Evolutionary conservation across 2,888 invertebrate species (phyloP), one percentile per base, ranked within the genome.

Genomic region (Caenorhabditis wallacei): DNA sequence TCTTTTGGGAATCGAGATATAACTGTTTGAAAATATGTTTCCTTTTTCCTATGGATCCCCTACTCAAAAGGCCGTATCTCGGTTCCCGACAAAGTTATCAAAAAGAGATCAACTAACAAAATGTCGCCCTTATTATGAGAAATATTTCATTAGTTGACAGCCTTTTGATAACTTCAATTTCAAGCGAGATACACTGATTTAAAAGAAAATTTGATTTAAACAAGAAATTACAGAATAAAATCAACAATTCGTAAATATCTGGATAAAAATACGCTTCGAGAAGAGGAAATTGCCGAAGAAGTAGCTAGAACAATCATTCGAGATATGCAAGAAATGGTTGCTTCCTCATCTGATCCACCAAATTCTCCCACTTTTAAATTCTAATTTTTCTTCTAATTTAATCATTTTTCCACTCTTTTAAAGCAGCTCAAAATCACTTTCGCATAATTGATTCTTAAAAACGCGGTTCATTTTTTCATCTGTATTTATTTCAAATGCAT

Each of bases 271-370:
- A 56, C 78, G 0, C 71, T 89, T 4, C 75, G 85, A 79, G 90
- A 97, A 93, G 97, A 98, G 93, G 97, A 97, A 93, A 95, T 97
- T 94, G 98, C 98, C 5, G 96, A 97, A 95, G 96, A 97, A 93
- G 96, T 97, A 85, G 97, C 98, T 30, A 96, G 96, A 93, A 97
- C 97, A 96, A 98, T 98, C 91, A 95, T 98, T 54, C 96, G 95
- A 93, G 97, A 97, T 94, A 95, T 98, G 81, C 97, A 96, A 53
- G 95, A 94, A 92, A 94, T 97, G 91, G 88, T 88, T n/a, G 75
- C 76, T n/a, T 84, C 84, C 22, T 66, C 80, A 13, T 51, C 22
- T 1, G 53, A 66, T 30, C 53, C 66, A 16, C 53, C 66, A 10
- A 53, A 16, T 22, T 66, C 66, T 11, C 66, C 66, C 22, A 66